Base-by-base conservation (phyloP, 1,140 invertebrate genomes). In the Bacillus rossius region DNA sequence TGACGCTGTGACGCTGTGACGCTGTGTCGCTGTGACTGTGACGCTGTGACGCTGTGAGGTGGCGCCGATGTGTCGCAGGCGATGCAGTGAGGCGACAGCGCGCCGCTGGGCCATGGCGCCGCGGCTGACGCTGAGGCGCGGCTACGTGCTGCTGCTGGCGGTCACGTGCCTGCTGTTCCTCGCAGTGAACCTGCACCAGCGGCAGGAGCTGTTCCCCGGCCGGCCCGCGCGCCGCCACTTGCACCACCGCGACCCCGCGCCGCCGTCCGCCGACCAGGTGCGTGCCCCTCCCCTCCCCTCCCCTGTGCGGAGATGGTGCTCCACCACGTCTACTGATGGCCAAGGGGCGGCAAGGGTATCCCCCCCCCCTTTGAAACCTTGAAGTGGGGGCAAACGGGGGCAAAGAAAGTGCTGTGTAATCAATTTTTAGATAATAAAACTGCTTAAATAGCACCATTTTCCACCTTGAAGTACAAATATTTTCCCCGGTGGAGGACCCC, bases 61-160 rank as follows among this genome's bases (percentile, higher is more conserved):
- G n/a, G 38, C 38, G n/a, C 10, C 38, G 38, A 10, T n/a, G 38
- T 40, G 38, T 10, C 10, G 20, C 16, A 17, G 16, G 47, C 47
- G 47, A 49, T 49, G 47, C 47, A 49, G 29, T 34, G 29, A 34
- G 29, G 29, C 16, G 10, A 16, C 17, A 23, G 45, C 23, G 26
- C 8, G 37, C 37, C 37, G 3, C 29, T 19, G 3, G 23, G 43
- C 22, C 42, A 59, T 59, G 57, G 50, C 75, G 67, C 73, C 71
- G 57, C 74, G 78, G 62, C 66, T 78, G 45, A 77, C 78, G 26
- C 61, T 79, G 37, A 77, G 76, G 53, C 72, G 74, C 66, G 75
- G 75, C 50, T 74, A 77, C 64, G 69, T 79, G 59, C 78, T 79
- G 69, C 67, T 75, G 38, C 66, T 74, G 53, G 77, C 71, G 50